These are phyloP conservation scores for Artibeus lituratus DNA, from an alignment of 2,797 vertebrate genomes.

Conservation along the genomic window DNA sequence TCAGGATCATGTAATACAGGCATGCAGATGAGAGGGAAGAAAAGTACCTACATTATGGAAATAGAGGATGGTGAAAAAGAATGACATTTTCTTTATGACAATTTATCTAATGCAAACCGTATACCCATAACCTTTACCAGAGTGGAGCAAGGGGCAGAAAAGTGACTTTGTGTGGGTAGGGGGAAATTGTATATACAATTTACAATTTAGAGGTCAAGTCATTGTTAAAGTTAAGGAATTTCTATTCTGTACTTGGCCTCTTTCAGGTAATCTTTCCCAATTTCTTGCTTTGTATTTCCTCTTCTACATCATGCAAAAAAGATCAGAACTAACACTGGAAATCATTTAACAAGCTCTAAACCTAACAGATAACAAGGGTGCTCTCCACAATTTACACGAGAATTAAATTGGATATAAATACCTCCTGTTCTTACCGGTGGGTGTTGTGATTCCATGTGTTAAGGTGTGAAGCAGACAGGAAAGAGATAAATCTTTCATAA, in stretches of 20 bases:
- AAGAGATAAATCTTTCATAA: slow-evolving; percentile 93
- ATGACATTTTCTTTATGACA: slow-evolving; percentile 81
- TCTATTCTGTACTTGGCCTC: slow-evolving; percentile 79
- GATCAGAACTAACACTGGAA: slow-evolving; percentile 79
- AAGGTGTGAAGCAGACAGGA: slow-evolving; percentile 92
- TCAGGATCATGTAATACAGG: slow-evolving; percentile 72
- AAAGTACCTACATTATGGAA: slow-evolving; percentile 80
- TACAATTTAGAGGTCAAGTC: slow-evolving; percentile 62
- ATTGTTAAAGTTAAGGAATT: slow-evolving; percentile 55
- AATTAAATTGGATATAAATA: slow-evolving; percentile 90
- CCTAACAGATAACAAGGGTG: slow-evolving; percentile 83
- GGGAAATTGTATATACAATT: slow-evolving; percentile 67
- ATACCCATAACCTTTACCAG: slow-evolving; percentile 79
- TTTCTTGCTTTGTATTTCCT: slow-evolving; percentile 74
- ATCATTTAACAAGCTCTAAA: slow-evolving; percentile 82
- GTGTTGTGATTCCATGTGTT: slow-evolving; percentile 91
- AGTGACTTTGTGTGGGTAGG: slow-evolving; percentile 72
- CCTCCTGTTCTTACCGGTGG: slow-evolving; percentile 98
- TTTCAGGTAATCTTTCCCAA: slow-evolving; percentile 65
- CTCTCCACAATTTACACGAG: slow-evolving; percentile 84
- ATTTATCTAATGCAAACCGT: slow-evolving; percentile 81
- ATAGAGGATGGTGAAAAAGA: slow-evolving; percentile 78
- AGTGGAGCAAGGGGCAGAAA: slow-evolving; percentile 60
- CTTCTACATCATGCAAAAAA: slow-evolving; percentile 83
- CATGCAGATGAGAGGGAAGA: slow-evolving; percentile 81